Conservation (phyloP, 2,797 vertebrate genomes). For the Artibeus lituratus region DNA sequence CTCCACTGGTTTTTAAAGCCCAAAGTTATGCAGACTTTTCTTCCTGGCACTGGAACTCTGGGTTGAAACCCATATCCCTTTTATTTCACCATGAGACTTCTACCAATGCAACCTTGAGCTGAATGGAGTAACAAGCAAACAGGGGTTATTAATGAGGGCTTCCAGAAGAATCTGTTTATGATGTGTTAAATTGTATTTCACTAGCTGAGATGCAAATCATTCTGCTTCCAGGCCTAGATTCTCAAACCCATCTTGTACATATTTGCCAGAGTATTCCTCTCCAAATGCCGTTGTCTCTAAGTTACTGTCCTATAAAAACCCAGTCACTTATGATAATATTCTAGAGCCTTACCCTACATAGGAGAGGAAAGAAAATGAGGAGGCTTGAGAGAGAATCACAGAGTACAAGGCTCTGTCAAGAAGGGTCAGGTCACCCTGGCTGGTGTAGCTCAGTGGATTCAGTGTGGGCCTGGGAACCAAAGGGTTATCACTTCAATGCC, state of each 20-base stretch:
- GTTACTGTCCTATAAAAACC: neutral
- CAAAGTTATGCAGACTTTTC: neutral
- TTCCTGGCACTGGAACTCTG: neutral
- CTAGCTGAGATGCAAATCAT: neutral
- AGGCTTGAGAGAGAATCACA: neutral
- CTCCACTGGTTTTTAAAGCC: neutral
- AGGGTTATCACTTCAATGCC: no score
- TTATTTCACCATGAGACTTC: neutral
- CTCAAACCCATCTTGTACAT: neutral
- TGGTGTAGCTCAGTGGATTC: no score
- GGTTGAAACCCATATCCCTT: neutral
- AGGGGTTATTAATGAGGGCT: neutral
- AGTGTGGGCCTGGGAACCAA: no score
- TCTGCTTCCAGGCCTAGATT: neutral
- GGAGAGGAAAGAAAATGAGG: neutral
- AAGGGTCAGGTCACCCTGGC: neutral
- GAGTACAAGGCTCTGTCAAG: neutral
- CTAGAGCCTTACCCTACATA: neutral
- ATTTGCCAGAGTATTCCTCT: neutral
- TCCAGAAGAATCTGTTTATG: neutral
- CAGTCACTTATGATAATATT: neutral
- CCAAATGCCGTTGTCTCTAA: neutral
- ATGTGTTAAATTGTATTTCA: neutral
- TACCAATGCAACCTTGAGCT: neutral
- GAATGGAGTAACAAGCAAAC: neutral